These are phyloP conservation scores for Drosophila setosimentum DNA, from an alignment of 2,888 invertebrate species.

Conservation along the genomic window DNA sequence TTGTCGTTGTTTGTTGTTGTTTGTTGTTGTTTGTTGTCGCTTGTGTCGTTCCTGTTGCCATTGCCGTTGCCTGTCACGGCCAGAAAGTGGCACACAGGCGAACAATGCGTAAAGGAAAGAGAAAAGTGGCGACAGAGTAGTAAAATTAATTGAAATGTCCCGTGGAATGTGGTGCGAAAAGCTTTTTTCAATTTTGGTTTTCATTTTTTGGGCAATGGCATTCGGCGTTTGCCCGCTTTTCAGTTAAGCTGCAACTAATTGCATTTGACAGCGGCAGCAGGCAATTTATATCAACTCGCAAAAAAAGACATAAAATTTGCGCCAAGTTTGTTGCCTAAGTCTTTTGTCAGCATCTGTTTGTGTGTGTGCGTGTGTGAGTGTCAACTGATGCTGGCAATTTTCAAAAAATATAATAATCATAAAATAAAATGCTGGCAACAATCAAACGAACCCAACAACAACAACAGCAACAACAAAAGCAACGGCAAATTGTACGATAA, in stretches of 20 bases:
- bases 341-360: slow-evolving; percentile 56
- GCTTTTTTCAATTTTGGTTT: slow-evolving; percentile 50
- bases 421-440: slow-evolving; percentile 74
- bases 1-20: slow-evolving; percentile 21
- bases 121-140: slow-evolving; percentile 57
- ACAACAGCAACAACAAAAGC: slow-evolving; percentile 21
- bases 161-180: slow-evolving; percentile 48
- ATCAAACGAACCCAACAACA: slow-evolving; percentile 41
- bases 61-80: slow-evolving; percentile 50
- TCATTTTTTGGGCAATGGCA: slow-evolving; percentile 68
- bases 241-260: slow-evolving; percentile 76
- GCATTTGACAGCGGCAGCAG: slow-evolving; percentile 70
- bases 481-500: slow-evolving; percentile 61
- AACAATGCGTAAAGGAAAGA: slow-evolving; percentile 64
- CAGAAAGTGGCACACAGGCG: slow-evolving; percentile 63
- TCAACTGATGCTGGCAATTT: slow-evolving; percentile 60
- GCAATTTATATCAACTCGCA: slow-evolving; percentile 46
- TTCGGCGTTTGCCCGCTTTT: slow-evolving; percentile 55
- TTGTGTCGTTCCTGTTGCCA: slow-evolving; percentile 17
- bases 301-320: slow-evolving; percentile 31
- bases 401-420: slow-evolving; percentile 73
- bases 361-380: slow-evolving; percentile 32
- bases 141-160: slow-evolving; percentile 71
- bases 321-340: slow-evolving; percentile 72
- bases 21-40: slow-evolving; percentile 23